These are phyloP conservation scores for Ceratoteleas bidentatus DNA, from an alignment of 1,140 invertebrate species.

Conservation along the genomic window DNA sequence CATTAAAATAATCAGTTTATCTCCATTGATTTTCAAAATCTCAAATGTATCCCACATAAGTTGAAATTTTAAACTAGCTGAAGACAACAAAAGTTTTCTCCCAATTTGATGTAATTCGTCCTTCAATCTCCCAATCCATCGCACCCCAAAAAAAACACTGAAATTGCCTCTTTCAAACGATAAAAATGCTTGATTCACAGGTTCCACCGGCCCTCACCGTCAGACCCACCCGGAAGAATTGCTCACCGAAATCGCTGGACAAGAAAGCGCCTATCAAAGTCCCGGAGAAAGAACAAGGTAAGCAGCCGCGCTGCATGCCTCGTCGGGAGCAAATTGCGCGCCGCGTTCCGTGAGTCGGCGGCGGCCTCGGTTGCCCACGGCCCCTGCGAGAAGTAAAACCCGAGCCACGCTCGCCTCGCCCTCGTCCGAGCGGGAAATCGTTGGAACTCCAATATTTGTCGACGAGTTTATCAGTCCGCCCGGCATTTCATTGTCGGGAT, in stretches of 20 bases:
- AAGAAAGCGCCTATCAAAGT: slow-evolving; percentile 76
- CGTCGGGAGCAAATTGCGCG: too few relatives aligned
- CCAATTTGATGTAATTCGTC: too few relatives aligned
- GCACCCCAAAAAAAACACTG: too few relatives aligned
- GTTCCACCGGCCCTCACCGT: slow-evolving; percentile 83
- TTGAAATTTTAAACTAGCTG: too few relatives aligned
- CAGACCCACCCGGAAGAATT: slow-evolving; percentile 84
- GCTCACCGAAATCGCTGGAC: slow-evolving; percentile 83
- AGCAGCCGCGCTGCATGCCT: slow-evolving; percentile 48
- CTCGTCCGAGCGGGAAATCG: slow-evolving; percentile 19
- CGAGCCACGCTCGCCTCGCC: not conserved
- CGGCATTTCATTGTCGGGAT: slow-evolving; percentile 29
- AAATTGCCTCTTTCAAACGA: not conserved
- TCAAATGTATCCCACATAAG: too few relatives aligned
- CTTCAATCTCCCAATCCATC: too few relatives aligned
- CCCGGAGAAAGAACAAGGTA: slow-evolving; percentile 78
- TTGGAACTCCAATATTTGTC: slow-evolving; percentile 43
- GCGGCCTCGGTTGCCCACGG: too few relatives aligned
- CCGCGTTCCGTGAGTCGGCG: too few relatives aligned
- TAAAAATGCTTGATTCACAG: slow-evolving; percentile 68
- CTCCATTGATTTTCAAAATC: not conserved
- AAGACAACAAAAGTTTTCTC: too few relatives aligned
- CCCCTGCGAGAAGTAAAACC: not conserved
- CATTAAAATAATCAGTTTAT: too few relatives aligned
- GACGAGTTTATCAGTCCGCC: slow-evolving; percentile 23